These are phyloP conservation scores for Thamnophis sirtalis DNA, from an alignment of 2,113 vertebrate species.

Conservation along the genomic window DNA sequence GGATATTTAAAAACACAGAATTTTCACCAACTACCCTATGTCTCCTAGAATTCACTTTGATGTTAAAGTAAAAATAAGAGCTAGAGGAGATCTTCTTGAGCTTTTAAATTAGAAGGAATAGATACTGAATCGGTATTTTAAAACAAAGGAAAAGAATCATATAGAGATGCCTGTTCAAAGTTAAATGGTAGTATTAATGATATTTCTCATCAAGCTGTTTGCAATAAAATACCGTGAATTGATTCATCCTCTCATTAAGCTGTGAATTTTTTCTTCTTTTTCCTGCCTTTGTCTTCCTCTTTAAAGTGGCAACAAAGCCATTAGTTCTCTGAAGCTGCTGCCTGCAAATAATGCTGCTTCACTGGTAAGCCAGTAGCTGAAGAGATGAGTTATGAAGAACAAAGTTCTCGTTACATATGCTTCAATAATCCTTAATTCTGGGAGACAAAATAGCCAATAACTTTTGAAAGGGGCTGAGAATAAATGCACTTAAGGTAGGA, in stretches of 20 bases:
- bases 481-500: slow-evolving; percentile 47
- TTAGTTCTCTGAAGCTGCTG: slow-evolving; percentile 49
- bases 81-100: neutral
- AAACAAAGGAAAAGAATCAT: neutral
- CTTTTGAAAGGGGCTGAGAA: slow-evolving; percentile 49
- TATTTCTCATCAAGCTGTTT: slow-evolving; percentile 54
- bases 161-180: slow-evolving; percentile 39
- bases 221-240: slow-evolving; percentile 45
- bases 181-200: slow-evolving; percentile 42
- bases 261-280: slow-evolving; percentile 53
- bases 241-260: slow-evolving; percentile 62
- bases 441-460: slow-evolving; percentile 59
- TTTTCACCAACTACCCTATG: neutral
- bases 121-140: slow-evolving; percentile 14
- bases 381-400: slow-evolving; percentile 63
- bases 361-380: slow-evolving; percentile 55
- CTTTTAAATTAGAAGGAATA: neutral
- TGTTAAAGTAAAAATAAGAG: neutral
- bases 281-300: slow-evolving; percentile 59
- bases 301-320: slow-evolving; percentile 48
- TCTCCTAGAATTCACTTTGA: neutral
- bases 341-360: slow-evolving; percentile 54
- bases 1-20: neutral
- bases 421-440: slow-evolving; percentile 61
- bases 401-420: slow-evolving; percentile 48